phyloP scores from a whole-genome alignment of 2,113 vertebrate genomes.

The Phasianus colchicus region DNA sequence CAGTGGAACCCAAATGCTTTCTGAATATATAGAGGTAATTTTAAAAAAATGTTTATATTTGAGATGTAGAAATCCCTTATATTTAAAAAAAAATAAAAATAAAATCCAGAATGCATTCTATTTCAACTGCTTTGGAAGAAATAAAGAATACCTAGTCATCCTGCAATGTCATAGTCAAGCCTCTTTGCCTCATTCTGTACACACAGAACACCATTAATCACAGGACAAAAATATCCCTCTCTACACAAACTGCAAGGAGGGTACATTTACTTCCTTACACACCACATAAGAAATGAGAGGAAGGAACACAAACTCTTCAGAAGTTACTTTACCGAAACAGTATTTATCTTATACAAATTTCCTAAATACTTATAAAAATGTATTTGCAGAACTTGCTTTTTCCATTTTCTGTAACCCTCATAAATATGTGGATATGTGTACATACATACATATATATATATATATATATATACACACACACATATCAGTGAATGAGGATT shows the following conservation, averaged over 20 bases:
- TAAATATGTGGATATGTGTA: too few species aligned
- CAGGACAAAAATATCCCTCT: background rate
- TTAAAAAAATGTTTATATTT: background rate
- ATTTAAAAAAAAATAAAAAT: background rate
- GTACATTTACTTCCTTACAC: background rate
- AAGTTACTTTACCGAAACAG: background rate
- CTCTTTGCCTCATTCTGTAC: background rate
- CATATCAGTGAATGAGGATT: background rate
- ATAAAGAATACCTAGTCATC: background rate
- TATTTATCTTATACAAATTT: background rate
- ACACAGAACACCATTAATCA: background rate
- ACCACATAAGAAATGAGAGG: background rate
- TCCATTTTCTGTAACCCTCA: background rate
- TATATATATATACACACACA: background rate
- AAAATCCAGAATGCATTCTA: background rate
- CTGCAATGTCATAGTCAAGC: background rate
- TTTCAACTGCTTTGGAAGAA: background rate
- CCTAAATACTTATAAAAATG: background rate
- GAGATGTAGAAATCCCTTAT: background rate
- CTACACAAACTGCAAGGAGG: background rate
- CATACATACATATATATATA: accelerated
- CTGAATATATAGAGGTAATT: background rate
- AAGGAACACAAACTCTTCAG: background rate
- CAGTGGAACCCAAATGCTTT: background rate
- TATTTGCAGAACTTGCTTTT: background rate